Evolutionary conservation across 2,113 vertebrate species (phyloP), one percentile per base, ranked within the genome.

Genomic region (Chloropsis cyanopogon): DNA sequence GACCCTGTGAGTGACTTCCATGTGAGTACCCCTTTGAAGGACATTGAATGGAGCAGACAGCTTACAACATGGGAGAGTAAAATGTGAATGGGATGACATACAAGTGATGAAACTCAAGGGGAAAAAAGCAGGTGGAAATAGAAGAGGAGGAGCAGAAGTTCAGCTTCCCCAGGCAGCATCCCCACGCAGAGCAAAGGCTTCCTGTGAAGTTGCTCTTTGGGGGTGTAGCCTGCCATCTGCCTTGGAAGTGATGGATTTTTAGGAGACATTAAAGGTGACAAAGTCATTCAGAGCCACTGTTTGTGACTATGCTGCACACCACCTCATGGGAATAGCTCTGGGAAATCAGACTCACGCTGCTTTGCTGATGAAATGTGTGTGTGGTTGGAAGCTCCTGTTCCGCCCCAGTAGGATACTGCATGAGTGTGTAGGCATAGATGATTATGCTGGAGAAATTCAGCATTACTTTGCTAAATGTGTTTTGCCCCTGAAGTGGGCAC

Each of bases 171-270:
- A 68, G 7, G 7, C 90, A 80, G 61, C 87, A 90, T 82, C 93
- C 79, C 95, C 92, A 93, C 87, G 53, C 85, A 97, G 92, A 90
- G 85, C 10, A 16, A 96, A 76, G 50, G 33, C 92, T 94, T 95
- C 63, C 75, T 93, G 90, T 88, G 92, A 96, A 96, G 72, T 84
- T 93, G 90, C 82, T 88, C 56, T 92, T 95, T 95, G 94, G 72
- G 79, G 94, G 94, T 88, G 92, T 93, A 95, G 50, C 73, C 53
- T 92, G 63, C 94, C 94, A 96, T 96, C 93, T 96, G 95, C 84
- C 90, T 90, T 14, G 6, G 88, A 95, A 96, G 37, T 66, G 52
- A 47, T 1, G 50, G 78, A 73, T 77, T 96, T 96, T 90, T 90
- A 84, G 86, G 95, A 91, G 80, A 84, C 49, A 49, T 65, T 75